Evolutionary conservation across 2,888 invertebrate genomes (phyloP).

Genomic region (Andrena flavipes): DNA sequence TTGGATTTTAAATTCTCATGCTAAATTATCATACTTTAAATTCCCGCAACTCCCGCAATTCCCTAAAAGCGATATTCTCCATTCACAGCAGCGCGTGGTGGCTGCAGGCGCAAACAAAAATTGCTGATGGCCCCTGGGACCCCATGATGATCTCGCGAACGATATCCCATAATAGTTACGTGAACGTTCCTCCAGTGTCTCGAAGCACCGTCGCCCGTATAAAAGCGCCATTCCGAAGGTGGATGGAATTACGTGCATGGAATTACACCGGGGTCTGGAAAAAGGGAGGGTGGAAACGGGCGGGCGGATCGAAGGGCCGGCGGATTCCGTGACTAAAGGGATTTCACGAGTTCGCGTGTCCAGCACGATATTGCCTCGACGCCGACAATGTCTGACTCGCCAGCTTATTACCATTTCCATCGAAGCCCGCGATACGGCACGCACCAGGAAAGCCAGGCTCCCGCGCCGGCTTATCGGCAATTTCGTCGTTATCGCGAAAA

Average conservation of each 20-base stretch:
- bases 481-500: slow-evolving; percentile 35
- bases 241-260: slow-evolving; percentile 69
- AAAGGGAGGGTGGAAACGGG: slow-evolving; percentile 14
- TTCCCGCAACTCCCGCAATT: background rate
- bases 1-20: too few relatives aligned
- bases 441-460: slow-evolving; percentile 33
- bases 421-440: slow-evolving; percentile 59
- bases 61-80: background rate
- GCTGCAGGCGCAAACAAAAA: slow-evolving; percentile 11
- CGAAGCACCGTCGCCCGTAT: slow-evolving; percentile 27
- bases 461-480: slow-evolving; percentile 37
- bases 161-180: slow-evolving; percentile 38
- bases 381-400: slow-evolving; percentile 60
- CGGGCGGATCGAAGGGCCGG: slow-evolving; percentile 51
- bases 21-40: background rate
- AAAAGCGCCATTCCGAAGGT: slow-evolving; percentile 59
- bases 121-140: slow-evolving; percentile 20
- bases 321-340: slow-evolving; percentile 69
- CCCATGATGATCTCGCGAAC: slow-evolving; percentile 34
- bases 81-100: background rate
- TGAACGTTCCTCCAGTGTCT: slow-evolving; percentile 38
- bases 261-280: slow-evolving; percentile 56
- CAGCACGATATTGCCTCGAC: slow-evolving; percentile 24
- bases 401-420: slow-evolving; percentile 70
- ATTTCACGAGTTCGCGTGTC: slow-evolving; percentile 66